Base-by-base conservation (phyloP, 2,888 invertebrate genomes). In the Eupithecia inturbata region DNA sequence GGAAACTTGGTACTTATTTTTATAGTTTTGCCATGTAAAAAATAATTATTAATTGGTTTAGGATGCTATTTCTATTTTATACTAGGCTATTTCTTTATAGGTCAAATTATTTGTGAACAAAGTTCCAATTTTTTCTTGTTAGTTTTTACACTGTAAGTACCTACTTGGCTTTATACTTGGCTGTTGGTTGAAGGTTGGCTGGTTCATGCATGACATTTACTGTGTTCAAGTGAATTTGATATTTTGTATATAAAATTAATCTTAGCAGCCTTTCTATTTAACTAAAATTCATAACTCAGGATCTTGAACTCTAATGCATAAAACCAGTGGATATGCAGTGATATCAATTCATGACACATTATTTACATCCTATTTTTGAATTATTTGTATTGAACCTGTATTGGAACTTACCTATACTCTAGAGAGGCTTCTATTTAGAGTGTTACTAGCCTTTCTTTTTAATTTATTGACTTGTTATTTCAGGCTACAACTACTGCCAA, bases 201-300 rank as follows among this genome's bases (percentile, higher is more conserved):
- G 26, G 57, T 57, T 57, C 57, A 57, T 57, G 57, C 57, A 57
- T 57, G 57, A 57, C 57, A 57, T 57, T 57, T 57, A 26, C n/a
- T 26, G 26, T 12, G 10, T 53, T 22, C 49, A 49, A 49, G n/a
- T n/a, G 0, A 53, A 53, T 53, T 53, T 53, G 53, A 22, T 45
- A 53, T 22, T 60, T 60, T 60, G 60, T 60, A 6, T 10, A n/a
- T 57, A 16, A 31, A 60, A 31, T 19, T 9, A 31, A 62, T 31
- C 19, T 19, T 9, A 62, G 31, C 19, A 62, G 62, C 19, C 6
- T 16, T 28, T 62, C 14, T 31, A 10, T 57, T 9, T 9, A n/a
- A 49, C 53, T 3, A 28, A 60, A 49, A 63, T 36, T 33, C n/a
- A 63, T 10, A 63, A 33, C n/a, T 33, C 10, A 19, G 3, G 10